A percentile compares a stretch with the other conserved stretches of the same genome.
Conservation (phyloP, 64 coral and sea anemone species). For the Hydrozoanthus tunicans region DNA sequence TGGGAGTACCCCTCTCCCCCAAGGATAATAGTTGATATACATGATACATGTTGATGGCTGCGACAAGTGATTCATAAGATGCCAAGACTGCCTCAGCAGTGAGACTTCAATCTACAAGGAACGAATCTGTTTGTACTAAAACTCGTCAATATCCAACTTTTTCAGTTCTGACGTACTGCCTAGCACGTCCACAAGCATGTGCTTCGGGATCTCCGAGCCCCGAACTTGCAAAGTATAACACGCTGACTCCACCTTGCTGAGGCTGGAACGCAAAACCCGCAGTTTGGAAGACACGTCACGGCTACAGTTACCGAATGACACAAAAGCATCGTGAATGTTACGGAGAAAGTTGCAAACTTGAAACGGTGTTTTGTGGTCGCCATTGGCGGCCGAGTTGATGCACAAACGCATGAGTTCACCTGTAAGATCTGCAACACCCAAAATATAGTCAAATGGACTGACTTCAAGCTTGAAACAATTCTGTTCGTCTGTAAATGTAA, state of each 20-base stretch:
- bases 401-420: constrained; percentile 95
- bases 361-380: constrained; percentile 68
- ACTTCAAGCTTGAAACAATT: constrained; percentile 41
- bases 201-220: constrained; percentile 87
- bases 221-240: constrained; percentile 93
- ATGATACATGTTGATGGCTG: too few species aligned
- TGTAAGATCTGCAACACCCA: constrained; percentile 93
- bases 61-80: too few species aligned
- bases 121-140: not conserved
- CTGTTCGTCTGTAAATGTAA: constrained; percentile 65
- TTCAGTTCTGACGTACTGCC: not conserved
- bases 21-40: too few species aligned
- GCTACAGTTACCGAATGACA: constrained; percentile 62
- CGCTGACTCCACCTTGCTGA: constrained; percentile 84
- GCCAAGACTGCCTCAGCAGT: not conserved
- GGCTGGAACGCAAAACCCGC: constrained; percentile 75
- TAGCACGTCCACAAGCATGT: constrained; percentile 75
- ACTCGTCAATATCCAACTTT: constrained; percentile 27
- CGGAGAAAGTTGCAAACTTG: constrained; percentile 74
- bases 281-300: constrained; percentile 75
- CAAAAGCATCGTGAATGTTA: constrained; percentile 66
- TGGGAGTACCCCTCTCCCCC: too few species aligned
- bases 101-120: not conserved
- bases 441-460: constrained; percentile 79
- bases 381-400: constrained; percentile 90